Conservation (phyloP, 2,113 vertebrate species). For the chimpanzee (Pan troglodytes) region NHGRI_mPanTro3-v2.1_pri NC_072407.2:108945001-108945500, state of each 20-base stretch:
- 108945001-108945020: neutral
- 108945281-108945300: neutral
- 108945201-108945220: neutral
- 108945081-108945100: neutral
- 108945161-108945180: neutral
- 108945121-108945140: neutral
- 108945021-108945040: neutral
- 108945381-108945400: neutral
- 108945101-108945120: neutral
- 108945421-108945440: neutral
- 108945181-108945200: neutral
- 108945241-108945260: neutral
- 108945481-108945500: neutral
- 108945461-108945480: neutral
- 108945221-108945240: neutral
- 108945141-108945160: neutral
- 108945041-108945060: neutral
- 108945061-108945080: neutral
- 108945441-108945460: neutral
- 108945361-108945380: neutral
- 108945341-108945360: neutral
- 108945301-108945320: neutral
- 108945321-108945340: neutral
- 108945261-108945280: neutral
- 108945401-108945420: neutral